These are phyloP conservation scores for Pseudobourletiella spinata DNA, from an alignment of 1,140 invertebrate species.

Conservation along the genomic window DNA sequence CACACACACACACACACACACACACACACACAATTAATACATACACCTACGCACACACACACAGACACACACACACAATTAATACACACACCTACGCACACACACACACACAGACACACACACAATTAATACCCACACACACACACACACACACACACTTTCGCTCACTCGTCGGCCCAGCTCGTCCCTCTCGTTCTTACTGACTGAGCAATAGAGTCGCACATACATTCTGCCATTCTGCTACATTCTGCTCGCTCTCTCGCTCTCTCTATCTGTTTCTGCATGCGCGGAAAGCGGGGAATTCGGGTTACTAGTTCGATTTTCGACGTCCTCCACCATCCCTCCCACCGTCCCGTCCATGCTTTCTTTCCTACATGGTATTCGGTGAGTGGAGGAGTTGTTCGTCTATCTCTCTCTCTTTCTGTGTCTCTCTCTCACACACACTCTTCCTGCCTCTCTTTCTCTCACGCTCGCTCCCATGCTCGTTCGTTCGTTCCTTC, in stretches of 20 bases:
- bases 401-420: not conserved
- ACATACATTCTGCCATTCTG: too few relatives aligned
- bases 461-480: not conserved
- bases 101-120: too few relatives aligned
- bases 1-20: too few relatives aligned
- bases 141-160: too few relatives aligned
- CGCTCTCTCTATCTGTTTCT: constrained; percentile 1
- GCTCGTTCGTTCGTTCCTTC: not conserved
- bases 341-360: not conserved
- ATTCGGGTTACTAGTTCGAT: constrained; percentile 14
- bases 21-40: too few relatives aligned
- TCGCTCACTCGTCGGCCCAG: too few relatives aligned
- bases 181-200: too few relatives aligned
- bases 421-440: not conserved
- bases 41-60: too few relatives aligned
- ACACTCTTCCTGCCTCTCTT: not conserved
- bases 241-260: not conserved
- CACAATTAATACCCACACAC: too few relatives aligned
- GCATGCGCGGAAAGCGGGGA: not conserved
- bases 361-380: not conserved
- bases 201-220: too few relatives aligned
- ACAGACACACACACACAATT: too few relatives aligned
- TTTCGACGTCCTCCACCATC: not conserved
- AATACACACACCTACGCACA: too few relatives aligned
- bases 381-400: not conserved